Base-by-base conservation (phyloP, 1,140 invertebrate species). In the Melitaea cinxia region DNA sequence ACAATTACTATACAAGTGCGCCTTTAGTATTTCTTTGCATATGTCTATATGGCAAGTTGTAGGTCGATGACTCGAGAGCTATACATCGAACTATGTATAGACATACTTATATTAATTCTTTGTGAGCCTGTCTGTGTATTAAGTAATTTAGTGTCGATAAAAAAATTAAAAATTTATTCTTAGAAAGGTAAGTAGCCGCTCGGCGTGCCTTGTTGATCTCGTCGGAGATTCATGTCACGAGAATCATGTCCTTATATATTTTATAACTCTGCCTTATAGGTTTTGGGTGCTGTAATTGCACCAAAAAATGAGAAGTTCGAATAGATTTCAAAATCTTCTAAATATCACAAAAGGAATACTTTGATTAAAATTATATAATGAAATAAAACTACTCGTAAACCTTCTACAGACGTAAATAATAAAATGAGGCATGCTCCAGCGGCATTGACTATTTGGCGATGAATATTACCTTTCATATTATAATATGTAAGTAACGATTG, bases 1-100 rank as follows among this genome's bases (percentile, higher is more conserved):
- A 78, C 79, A 81, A 81, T 81, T 74, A 79, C 77, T 77, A 71
- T 63, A 33, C 49, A 50, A 68, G 61, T 65, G 61, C 55, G 49
- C 21, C 15, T 30, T 37, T 54, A 24, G 26, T 35, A 57, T 68
- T 68, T 53, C 50, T 54, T 24, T 52, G 37, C 37, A 42, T 42
- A 42, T n/a, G 35, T 53, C 45, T 49, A 50, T 49, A 54, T 39
- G 60, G 60, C 12, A 12, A 23, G 26, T 21, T 55, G 39, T 49
- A 21, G 66, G 60, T 64, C 60, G 60, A 47, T 68, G 60, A 63
- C 66, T 54, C 30, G 21, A 45, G 12, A n/a, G 12, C 42, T 1
- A 24, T 57, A 26, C 23, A 28, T 28, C 42, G 42, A 47, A 47
- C 42, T 47, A 47, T 12, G 19, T 42, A 17, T 17, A 17, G 15